Evolutionary conservation across 2,888 invertebrate species (phyloP), one percentile per base, ranked within the genome.

Genomic region (Xylocampa areola): DNA sequence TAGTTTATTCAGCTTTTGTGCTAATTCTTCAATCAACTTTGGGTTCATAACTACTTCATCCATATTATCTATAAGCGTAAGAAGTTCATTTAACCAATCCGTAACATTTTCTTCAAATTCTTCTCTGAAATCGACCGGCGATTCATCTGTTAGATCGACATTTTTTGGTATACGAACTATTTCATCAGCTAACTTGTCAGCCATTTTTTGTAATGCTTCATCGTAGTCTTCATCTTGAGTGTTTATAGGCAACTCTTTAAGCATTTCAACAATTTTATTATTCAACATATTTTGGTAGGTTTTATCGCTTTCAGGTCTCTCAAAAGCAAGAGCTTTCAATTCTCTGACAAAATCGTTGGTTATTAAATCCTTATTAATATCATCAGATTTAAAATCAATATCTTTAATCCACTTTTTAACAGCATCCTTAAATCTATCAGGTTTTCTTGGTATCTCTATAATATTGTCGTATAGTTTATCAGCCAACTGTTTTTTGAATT

Each of bases 401-500:
- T 48, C 54, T 16, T 54, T 43, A 5, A 83, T 21, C 67, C 77
- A 81, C 10, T 66, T 47, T 39, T 43, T 43, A 14, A 79, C 62
- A 41, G 50, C 36, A 10, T 68, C 52, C 45, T 57, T 62, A 19
- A 81, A 59, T 27, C 61, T 58, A 45, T 80, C 67, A 10, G 50
- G 45, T 32, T 54, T 58, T 14, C 65, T 63, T 40, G 62, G 35
- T 33, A 72, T 27, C 13, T 30, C 23, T 23, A 53, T 32, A 17
- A 82, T 57, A 60, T 48, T 77, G 2, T 58, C 50, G 2, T 69
- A 44, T 10, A 88, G 71, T 21, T 65, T 76, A 25, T 80, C 67
- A 44, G 68, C 47, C 4, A 86, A 30, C 11, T 61, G 62, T 2
- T 75, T 63, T 55, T 74, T 82, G 30, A 86, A 78, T 2, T 13